phyloP scores from a whole-genome alignment of 2,113 vertebrate genomes.

The Gymnobelideus leadbeateri region DNA sequence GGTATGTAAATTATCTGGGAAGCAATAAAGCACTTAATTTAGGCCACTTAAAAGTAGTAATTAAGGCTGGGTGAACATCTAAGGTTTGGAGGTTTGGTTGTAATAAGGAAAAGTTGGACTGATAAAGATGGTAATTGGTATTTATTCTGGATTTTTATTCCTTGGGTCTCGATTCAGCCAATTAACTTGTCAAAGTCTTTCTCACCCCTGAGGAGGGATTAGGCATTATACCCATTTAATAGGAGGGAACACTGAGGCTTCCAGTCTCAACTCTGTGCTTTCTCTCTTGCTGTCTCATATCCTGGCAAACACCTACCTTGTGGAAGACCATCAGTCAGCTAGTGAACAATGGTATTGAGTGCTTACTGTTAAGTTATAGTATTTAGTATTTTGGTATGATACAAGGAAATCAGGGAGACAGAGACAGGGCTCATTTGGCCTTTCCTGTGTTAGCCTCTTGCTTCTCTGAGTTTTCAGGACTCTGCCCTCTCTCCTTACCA shows the following conservation, averaged over 20 bases:
- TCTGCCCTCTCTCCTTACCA: not conserved
- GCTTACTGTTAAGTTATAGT: not conserved
- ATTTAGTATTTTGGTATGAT: not conserved
- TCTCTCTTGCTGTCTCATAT: not conserved
- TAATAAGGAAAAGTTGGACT: not conserved
- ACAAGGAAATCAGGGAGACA: not conserved
- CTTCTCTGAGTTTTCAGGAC: not conserved
- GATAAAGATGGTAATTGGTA: not conserved
- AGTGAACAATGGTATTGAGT: not conserved
- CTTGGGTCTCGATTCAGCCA: not conserved
- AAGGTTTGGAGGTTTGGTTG: not conserved
- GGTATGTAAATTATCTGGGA: not conserved
- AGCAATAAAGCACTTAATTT: conserved; percentile 4
- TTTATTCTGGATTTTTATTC: conserved; percentile 1
- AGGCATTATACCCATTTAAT: not conserved
- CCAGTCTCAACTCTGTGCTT: not conserved
- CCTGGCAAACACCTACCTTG: not conserved
- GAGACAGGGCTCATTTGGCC: not conserved
- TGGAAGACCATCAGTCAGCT: not conserved
- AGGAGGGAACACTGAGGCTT: not conserved
- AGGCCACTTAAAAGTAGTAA: conserved; percentile 6
- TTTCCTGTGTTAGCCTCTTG: not conserved
- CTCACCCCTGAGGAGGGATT: not conserved
- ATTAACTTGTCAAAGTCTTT: not conserved
- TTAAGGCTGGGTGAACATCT: conserved; percentile 9